phyloP scores from a whole-genome alignment of 2,113 vertebrate species.

The Mugil cephalus region DNA sequence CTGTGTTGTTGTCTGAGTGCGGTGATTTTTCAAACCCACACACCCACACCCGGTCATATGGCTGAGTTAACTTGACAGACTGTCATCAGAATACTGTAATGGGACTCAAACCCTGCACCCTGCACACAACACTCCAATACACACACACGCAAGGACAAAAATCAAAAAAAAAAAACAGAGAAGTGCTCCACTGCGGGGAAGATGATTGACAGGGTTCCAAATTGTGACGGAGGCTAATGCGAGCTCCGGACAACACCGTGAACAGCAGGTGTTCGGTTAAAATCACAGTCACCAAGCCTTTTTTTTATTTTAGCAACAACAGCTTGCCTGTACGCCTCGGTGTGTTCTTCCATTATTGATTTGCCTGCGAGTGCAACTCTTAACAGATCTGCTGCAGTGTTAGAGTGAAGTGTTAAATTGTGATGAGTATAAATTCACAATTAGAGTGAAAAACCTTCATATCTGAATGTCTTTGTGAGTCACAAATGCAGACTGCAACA shows the following conservation, averaged over 20 bases:
- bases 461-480: neutral
- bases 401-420: neutral
- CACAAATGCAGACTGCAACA: neutral
- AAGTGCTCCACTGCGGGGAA: conserved; percentile 22
- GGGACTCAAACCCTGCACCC: conserved; percentile 48
- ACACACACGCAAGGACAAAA: conserved; percentile 9
- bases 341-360: neutral
- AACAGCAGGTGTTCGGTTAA: conserved; percentile 53
- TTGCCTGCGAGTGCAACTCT: conserved; percentile 6
- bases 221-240: conserved; percentile 60
- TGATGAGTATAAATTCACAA: conserved; percentile 21
- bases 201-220: conserved; percentile 65
- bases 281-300: conserved; percentile 5
- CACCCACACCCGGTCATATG: conserved; percentile 58
- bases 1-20: conserved; percentile 34
- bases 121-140: conserved; percentile 3
- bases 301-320: conserved; percentile 27
- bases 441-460: neutral
- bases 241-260: conserved; percentile 51
- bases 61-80: conserved; percentile 79
- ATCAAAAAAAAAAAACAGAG: neutral
- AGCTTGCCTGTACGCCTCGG: neutral
- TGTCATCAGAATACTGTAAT: conserved; percentile 80
- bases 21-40: conserved; percentile 55
- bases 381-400: conserved; percentile 3